Conservation (phyloP, 2,888 invertebrate genomes). For the Lobophora halterata region DNA sequence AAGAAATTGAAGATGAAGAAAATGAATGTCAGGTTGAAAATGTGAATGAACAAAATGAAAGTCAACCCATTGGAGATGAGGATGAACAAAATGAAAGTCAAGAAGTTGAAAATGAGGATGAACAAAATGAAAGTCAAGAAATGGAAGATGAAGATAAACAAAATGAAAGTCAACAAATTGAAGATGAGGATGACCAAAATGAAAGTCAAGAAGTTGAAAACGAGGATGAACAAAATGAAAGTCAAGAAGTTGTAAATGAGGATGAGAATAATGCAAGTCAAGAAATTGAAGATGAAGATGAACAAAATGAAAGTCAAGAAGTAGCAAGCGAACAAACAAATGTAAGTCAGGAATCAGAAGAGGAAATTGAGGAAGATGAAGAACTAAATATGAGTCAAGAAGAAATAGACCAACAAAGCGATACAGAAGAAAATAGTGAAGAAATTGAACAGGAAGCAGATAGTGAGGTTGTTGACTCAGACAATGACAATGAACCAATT, state of each 20-base stretch:
- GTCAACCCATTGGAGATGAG: conserved; percentile 1
- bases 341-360: conserved; percentile 11
- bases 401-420: conserved; percentile 10
- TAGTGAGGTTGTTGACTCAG: conserved; percentile 16
- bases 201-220: conserved; percentile 14
- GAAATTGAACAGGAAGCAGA: conserved; percentile 14
- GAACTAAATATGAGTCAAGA: conserved; percentile 15
- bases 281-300: conserved; percentile 4
- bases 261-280: conserved; percentile 17
- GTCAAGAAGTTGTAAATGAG: conserved; percentile 13
- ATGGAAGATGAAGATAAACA: conserved; percentile 15
- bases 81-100: conserved; percentile 13
- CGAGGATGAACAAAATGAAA: conserved; percentile 15
- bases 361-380: conserved; percentile 22
- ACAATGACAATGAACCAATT: conserved; percentile 26
- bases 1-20: conserved; percentile 13
- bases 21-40: conserved; percentile 13
- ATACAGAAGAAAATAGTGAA: conserved; percentile 18
- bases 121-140: conserved; percentile 14
- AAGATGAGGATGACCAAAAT: conserved; percentile 14
- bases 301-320: conserved; percentile 17
- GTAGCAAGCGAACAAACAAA: conserved; percentile 10
- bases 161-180: conserved; percentile 13
- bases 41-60: conserved; percentile 13
- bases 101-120: conserved; percentile 17